Conservation (phyloP, 1,140 invertebrate genomes). For the Pseudobourletiella spinata region DNA sequence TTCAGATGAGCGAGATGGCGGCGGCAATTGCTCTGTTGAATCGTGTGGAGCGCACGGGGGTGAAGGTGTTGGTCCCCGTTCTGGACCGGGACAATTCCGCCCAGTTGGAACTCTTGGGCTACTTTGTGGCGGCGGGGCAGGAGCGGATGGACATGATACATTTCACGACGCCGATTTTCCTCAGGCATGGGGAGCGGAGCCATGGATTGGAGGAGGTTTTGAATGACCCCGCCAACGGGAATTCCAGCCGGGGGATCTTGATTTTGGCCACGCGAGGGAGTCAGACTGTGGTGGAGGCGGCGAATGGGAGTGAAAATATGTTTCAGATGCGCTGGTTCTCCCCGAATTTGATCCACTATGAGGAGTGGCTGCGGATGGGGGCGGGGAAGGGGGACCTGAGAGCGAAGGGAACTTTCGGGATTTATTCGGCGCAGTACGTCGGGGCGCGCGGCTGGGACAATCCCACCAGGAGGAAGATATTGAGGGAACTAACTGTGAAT, state of each 20-base stretch:
- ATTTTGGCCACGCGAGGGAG: slow-evolving; percentile 20
- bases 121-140: slow-evolving; percentile 7
- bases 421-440: slow-evolving; percentile 29
- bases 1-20: slow-evolving; percentile 23
- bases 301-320: slow-evolving; percentile 12
- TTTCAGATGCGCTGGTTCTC: slow-evolving; percentile 27
- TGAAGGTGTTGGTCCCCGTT: slow-evolving; percentile 16
- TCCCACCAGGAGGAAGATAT: slow-evolving; percentile 18
- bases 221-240: background rate
- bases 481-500: slow-evolving; percentile 14
- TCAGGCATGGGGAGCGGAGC: background rate
- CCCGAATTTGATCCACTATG: slow-evolving; percentile 21
- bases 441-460: slow-evolving; percentile 31
- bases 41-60: slow-evolving; percentile 22
- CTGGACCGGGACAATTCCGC: slow-evolving; percentile 21
- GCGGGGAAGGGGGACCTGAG: background rate
- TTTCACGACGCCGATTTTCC: slow-evolving; percentile 10
- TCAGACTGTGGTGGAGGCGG: slow-evolving; percentile 15
- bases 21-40: slow-evolving; percentile 19
- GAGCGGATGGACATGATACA: slow-evolving; percentile 4
- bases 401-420: slow-evolving; percentile 14
- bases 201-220: slow-evolving; percentile 9
- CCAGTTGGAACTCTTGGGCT: slow-evolving; percentile 10
- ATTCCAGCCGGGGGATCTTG: slow-evolving; percentile 9
- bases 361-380: slow-evolving; percentile 17